Conservation (phyloP, 2,888 invertebrate genomes). For the Ditula angustiorana region DNA sequence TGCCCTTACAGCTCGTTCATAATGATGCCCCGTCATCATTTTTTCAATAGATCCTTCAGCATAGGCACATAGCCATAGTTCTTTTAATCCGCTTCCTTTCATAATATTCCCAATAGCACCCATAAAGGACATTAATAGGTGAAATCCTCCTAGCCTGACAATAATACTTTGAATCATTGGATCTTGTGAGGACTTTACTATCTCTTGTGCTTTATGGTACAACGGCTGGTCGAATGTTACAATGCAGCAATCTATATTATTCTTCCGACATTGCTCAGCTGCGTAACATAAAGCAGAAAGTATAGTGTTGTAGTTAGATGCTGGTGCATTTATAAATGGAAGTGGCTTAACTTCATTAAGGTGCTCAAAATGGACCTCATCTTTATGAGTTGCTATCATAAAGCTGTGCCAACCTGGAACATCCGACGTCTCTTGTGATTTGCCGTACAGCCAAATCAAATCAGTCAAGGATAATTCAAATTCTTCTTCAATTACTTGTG, state of each 20-base stretch:
- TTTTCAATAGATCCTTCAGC: constrained; percentile 55
- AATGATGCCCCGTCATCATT: constrained; percentile 55
- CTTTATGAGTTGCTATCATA: constrained; percentile 44
- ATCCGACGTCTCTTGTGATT: constrained; percentile 46
- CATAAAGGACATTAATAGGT: constrained; percentile 60
- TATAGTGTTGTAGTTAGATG: constrained; percentile 53
- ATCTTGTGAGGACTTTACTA: not conserved
- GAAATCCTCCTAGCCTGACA: constrained; percentile 44
- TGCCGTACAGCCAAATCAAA: too few relatives aligned
- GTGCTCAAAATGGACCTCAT: not conserved
- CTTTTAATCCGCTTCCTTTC: constrained; percentile 62
- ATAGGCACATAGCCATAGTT: constrained; percentile 45
- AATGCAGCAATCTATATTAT: constrained; percentile 13
- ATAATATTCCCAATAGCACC: constrained; percentile 61
- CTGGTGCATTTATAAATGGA: constrained; percentile 55
- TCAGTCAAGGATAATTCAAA: constrained; percentile 37
- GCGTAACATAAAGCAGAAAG: constrained; percentile 50
- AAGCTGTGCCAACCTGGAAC: constrained; percentile 13
- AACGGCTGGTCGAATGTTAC: constrained; percentile 17
- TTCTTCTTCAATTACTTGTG: constrained; percentile 9
- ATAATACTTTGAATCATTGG: not conserved
- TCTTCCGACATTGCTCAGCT: constrained; percentile 43
- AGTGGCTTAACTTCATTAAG: not conserved
- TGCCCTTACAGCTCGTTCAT: constrained; percentile 55
- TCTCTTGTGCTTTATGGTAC: constrained; percentile 10